Evolutionary conservation across 2,888 invertebrate genomes (phyloP), one percentile per base, ranked within the genome.

Genomic region (Rhorus exstirpatorius): DNA sequence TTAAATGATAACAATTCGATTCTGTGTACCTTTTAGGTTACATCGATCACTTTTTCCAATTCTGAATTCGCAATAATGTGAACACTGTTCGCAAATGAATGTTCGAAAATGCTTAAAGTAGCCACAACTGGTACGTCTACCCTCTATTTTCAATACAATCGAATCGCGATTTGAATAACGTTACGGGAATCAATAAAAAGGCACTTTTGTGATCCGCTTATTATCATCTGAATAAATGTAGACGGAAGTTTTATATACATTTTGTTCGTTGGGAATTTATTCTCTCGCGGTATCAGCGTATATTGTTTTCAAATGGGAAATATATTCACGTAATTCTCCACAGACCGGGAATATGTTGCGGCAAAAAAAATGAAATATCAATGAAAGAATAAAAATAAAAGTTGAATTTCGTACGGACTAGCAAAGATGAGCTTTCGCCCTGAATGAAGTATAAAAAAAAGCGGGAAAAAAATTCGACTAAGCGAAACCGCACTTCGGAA

Each of bases 401-500:
- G 63, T 26, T 74, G 74, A 74, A 74, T 63, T 26, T 53, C 26
- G 24, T 58, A 46, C 8, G 53, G 38, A 53, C 41, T n/a, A 53
- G 31, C 35, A 31, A 10, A 3, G 31, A 51, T 49, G 49, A 38
- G 46, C n/a, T 61, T 38, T 35, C 26, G 51, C 6, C 38, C 12
- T 55, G 44, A 70, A 55, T 41, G 17, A 55, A 55, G 31, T 3
- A 44, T 19, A 38, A 41, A 41, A 38, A 61, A 60, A 31, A 31
- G 12, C 1, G 12, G 24, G 21, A 53, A 17, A 41, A 55, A 55
- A 49, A 6, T 53, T 53, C 35, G 72, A 26, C 51, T 44, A 38
- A 67, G 44, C 72, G 60, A 68, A 53, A 67, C n/a, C n/a, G 24
- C 17, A 71, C 63, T 31, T 61, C 41, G 17, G 44, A 67, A 44